A percentile compares a stretch with the other conserved stretches of the same genome.
Evolutionary conservation across 2,888 invertebrate genomes (phyloP).

Genomic region (Stenichneumon culpator): DNA sequence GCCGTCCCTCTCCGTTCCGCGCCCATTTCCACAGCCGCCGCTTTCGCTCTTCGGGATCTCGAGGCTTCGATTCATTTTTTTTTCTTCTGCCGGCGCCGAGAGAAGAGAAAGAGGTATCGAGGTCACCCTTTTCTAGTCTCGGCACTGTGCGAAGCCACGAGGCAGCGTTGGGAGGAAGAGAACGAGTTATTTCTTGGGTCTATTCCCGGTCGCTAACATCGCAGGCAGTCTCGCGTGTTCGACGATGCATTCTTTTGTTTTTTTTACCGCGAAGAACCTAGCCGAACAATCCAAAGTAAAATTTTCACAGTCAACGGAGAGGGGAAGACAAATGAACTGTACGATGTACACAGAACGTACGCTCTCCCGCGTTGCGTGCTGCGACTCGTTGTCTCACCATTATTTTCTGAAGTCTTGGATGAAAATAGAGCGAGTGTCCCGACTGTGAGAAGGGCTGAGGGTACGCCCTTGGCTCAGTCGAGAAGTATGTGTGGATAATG

Average conservation of each 20-base stretch:
- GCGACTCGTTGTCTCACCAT: neutral
- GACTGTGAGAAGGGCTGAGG: neutral
- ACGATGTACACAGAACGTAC: neutral
- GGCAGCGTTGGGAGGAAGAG: neutral
- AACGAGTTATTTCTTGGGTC: neutral
- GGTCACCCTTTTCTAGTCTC: conserved; percentile 7
- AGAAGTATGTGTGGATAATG: neutral
- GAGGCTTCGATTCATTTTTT: neutral
- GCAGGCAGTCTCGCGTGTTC: neutral
- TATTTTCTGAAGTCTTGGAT: neutral
- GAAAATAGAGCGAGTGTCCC: conserved; percentile 28
- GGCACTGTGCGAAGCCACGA: neutral
- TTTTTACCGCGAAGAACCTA: neutral
- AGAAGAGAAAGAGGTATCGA: conserved; percentile 39
- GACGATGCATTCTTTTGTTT: conserved; percentile 20
- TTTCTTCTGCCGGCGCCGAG: neutral
- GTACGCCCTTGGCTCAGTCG: neutral
- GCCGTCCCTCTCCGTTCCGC: neutral
- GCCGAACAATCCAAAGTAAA: neutral
- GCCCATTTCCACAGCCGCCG: neutral
- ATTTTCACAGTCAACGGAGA: neutral
- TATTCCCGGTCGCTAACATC: neutral
- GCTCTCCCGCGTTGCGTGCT: conserved; percentile 40
- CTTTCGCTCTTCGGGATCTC: neutral
- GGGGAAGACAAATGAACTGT: neutral